Percentiles rank a stretch among this genome's conserved stretches.
Evolutionary conservation across 1,140 invertebrate genomes (phyloP).

Genomic region (Lamellibrachia luymesi): DNA sequence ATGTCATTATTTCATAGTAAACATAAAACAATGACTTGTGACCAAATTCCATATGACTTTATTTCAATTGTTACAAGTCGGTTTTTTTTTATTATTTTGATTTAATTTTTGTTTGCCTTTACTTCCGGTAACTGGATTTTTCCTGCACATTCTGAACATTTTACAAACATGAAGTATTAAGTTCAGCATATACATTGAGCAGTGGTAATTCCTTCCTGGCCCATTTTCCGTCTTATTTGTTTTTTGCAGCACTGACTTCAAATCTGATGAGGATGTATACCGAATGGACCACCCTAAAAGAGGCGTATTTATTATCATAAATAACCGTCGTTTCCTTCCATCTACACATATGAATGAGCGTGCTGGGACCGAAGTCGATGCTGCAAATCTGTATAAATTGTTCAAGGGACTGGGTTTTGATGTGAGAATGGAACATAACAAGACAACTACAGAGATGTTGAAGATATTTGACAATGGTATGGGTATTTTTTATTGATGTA

Average conservation of each 20-base stretch:
- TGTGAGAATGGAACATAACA: slow-evolving; percentile 55
- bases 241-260: background rate
- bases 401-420: slow-evolving; percentile 74
- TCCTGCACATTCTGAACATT: no score
- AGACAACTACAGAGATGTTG: background rate
- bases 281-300: slow-evolving; percentile 82
- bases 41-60: no score
- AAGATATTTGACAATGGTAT: background rate
- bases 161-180: no score
- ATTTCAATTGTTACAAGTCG: no score
- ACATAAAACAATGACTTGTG: no score
- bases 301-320: slow-evolving; percentile 84
- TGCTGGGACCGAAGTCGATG: slow-evolving; percentile 72
- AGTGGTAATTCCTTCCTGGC: no score
- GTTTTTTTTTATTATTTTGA: no score
- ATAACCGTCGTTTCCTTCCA: slow-evolving; percentile 70
- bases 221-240: background rate
- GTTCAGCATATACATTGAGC: no score
- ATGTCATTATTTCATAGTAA: no score
- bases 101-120: no score
- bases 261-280: slow-evolving; percentile 58
- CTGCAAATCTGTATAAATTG: slow-evolving; percentile 40
- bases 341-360: slow-evolving; percentile 63
- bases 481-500: background rate
- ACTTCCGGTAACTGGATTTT: no score